A percentile compares a stretch with the other conserved stretches of the same genome.
Conservation (phyloP, 2,797 vertebrate species). For the Vireo griseus region DNA sequence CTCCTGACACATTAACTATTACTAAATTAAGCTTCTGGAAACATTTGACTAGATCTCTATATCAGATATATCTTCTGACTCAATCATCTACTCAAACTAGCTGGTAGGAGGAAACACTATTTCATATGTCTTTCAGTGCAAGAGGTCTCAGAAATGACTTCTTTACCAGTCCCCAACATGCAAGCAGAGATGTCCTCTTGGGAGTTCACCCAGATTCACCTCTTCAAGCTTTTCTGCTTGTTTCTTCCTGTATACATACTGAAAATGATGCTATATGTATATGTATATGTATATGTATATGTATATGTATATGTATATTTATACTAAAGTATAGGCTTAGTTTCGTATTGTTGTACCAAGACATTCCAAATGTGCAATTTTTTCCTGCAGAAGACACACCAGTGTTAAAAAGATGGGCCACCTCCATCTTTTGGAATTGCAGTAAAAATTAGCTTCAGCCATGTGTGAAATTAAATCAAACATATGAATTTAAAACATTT, state of each 20-base stretch:
- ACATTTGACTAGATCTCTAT: not conserved
- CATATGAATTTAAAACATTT: not conserved
- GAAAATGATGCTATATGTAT: not conserved
- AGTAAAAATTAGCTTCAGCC: not conserved
- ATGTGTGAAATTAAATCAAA: not conserved
- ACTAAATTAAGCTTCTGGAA: not conserved
- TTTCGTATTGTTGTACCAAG: not conserved
- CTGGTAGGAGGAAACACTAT: not conserved
- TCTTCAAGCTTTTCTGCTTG: not conserved
- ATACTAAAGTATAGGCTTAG: not conserved
- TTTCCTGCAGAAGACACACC: not conserved
- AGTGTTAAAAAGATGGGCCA: not conserved
- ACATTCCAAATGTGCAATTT: not conserved
- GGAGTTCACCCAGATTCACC: not conserved
- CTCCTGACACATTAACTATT: not conserved
- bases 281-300: not conserved
- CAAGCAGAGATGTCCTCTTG: not conserved
- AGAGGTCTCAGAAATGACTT: not conserved
- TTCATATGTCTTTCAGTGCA: not conserved
- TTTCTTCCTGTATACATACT: not conserved
- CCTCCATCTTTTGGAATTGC: not conserved
- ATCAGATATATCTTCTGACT: not conserved
- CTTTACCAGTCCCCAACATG: not conserved
- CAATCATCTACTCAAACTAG: not conserved
- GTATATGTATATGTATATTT: not conserved